Conservation (phyloP, 2,888 invertebrate species). For the Trisateles emortualis region DNA sequence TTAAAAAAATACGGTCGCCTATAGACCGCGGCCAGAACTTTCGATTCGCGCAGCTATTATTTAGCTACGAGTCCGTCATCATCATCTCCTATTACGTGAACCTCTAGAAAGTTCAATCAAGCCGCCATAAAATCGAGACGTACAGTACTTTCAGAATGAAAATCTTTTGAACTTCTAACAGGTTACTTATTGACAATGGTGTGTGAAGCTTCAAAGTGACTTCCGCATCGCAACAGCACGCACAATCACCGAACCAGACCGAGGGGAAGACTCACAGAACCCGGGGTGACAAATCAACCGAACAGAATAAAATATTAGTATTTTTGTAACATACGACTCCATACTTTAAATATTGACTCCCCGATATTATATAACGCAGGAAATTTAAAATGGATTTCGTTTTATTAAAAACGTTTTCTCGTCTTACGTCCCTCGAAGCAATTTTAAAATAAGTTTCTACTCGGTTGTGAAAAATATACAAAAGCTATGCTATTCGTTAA, state of each 20-base stretch:
- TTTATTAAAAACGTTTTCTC: constrained; percentile 41
- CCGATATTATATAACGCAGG: constrained; percentile 35
- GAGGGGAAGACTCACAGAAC: constrained; percentile 19
- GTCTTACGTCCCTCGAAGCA: constrained; percentile 23
- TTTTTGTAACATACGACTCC: constrained; percentile 48
- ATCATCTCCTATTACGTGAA: neutral
- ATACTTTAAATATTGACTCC: constrained; percentile 46
- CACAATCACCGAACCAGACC: constrained; percentile 54
- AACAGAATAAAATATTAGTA: constrained; percentile 57
- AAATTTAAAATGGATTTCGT: constrained; percentile 44
- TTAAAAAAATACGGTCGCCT: too few relatives aligned
- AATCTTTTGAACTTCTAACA: constrained; percentile 56
- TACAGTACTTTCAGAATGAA: constrained; percentile 19
- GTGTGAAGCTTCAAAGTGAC: constrained; percentile 65
- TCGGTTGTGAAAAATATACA: neutral
- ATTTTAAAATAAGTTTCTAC: constrained; percentile 30
- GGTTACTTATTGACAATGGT: constrained; percentile 59
- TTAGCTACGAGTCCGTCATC: too few relatives aligned
- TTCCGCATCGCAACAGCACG: constrained; percentile 55
- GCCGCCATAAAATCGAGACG: constrained; percentile 30
- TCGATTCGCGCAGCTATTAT: too few relatives aligned
- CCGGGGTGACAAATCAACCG: constrained; percentile 63
- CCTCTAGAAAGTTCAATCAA: constrained; percentile 23
- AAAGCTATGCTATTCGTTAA: too few relatives aligned
- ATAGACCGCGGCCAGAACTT: too few relatives aligned